phyloP scores from a whole-genome alignment of 2,888 invertebrate genomes.

The Iselma pallidipennis region DNA sequence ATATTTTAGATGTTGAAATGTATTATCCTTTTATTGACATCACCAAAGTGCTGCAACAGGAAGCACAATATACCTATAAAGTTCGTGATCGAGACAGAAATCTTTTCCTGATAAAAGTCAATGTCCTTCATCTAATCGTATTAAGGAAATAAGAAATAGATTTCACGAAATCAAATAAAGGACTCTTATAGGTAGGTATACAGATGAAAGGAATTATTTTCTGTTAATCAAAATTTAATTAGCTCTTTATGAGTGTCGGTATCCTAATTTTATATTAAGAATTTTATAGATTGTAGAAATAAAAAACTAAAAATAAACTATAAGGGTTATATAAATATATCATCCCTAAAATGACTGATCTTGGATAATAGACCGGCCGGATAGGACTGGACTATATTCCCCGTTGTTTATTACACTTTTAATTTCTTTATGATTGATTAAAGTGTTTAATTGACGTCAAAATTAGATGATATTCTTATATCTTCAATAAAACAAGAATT shows the following conservation, averaged over 20 bases:
- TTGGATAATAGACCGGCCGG: neutral
- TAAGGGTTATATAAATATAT: neutral
- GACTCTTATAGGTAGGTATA: too few relatives aligned
- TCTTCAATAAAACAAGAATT: too few relatives aligned
- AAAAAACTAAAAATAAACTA: neutral
- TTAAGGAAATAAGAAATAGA: neutral
- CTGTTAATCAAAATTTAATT: too few relatives aligned
- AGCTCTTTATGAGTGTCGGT: too few relatives aligned
- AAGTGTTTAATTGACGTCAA: neutral
- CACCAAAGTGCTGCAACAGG: too few relatives aligned
- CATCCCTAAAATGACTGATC: neutral
- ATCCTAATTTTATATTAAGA: too few relatives aligned
- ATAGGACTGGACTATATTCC: neutral
- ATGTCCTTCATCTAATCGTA: neutral
- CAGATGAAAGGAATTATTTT: neutral
- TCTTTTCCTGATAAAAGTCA: neutral
- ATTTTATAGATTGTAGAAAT: too few relatives aligned
- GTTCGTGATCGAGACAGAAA: neutral
- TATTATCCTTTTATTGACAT: too few relatives aligned
- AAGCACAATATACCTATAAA: too few relatives aligned
- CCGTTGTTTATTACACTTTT: neutral
- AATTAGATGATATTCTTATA: too few relatives aligned
- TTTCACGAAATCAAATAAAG: neutral
- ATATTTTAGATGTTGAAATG: too few relatives aligned
- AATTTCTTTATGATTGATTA: neutral